Percentiles rank a stretch among this genome's conserved stretches.
phyloP scores from a whole-genome alignment of 2,888 invertebrate species.

The Baccha elongata region DNA sequence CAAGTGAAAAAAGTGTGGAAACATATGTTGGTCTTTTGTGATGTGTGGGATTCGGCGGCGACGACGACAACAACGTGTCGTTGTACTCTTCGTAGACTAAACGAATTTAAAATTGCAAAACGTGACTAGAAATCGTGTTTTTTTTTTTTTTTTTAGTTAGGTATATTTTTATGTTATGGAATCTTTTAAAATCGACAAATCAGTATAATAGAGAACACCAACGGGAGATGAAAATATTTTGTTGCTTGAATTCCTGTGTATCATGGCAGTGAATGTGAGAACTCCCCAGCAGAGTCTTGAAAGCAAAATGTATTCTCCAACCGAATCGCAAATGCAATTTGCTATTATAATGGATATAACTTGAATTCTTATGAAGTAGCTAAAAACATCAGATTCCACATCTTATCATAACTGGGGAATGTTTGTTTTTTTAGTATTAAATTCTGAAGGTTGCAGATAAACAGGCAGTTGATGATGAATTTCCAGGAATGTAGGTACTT shows the following conservation, averaged over 20 bases:
- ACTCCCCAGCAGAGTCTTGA: background rate
- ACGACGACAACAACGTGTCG: no score
- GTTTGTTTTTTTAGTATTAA: no score
- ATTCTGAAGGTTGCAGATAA: no score
- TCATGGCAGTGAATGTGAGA: conserved; percentile 7
- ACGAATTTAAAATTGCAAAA: conserved; percentile 52
- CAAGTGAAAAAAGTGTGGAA: conserved; percentile 10
- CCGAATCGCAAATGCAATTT: conserved; percentile 27
- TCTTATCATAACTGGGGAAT: conserved; percentile 49
- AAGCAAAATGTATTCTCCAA: background rate
- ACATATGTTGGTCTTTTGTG: conserved; percentile 36
- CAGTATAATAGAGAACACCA: background rate
- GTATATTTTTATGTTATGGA: conserved; percentile 1
- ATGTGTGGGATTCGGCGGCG: background rate
- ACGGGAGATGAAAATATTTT: conserved; percentile 23
- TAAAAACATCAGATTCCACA: conserved; percentile 51
- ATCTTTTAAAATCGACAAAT: conserved; percentile 15
- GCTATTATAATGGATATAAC: conserved; percentile 32
- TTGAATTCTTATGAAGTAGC: conserved; percentile 28
- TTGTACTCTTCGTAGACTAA: conserved; percentile 13
- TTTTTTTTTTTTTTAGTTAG: background rate
- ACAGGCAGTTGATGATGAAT: no score
- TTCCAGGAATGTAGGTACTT: no score
- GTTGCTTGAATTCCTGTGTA: background rate
- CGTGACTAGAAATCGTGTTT: conserved; percentile 36